Base-by-base conservation (phyloP, 2,797 vertebrate species). In the Lutjanus campechanus region DNA sequence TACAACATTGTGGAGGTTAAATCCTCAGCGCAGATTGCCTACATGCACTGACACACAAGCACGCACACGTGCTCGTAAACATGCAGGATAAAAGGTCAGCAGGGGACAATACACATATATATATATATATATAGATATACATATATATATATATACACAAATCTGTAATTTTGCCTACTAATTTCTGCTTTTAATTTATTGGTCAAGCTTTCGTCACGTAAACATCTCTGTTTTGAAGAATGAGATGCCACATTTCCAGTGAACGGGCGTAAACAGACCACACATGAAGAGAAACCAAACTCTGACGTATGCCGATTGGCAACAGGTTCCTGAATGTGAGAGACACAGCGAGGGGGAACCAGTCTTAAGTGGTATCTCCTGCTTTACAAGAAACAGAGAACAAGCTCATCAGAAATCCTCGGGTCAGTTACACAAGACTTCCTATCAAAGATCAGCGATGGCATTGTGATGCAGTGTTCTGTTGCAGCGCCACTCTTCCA, bases 361-460 rank as follows among this genome's bases (percentile, higher is more conserved):
- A 1, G 53, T 66, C 20, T 76, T 69, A 40, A 46, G 59, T 53
- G 47, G 64, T 67, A 70, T 74, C 64, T 56, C 16, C 19, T 55
- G 54, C 25, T 82, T 90, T 89, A 88, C 79, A 58, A 90, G 87
- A 91, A 93, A 87, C 73, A 71, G 62, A 71, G 62, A 80, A 11
- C n/a, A 16, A 40, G 43, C 17, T 81, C 61, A 85, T 73, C 20
- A 60, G 83, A 85, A 90, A 85, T 12, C 53, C 60, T 67, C n/a
- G 0, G 15, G 41, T 76, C 8, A 11, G 81, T 94, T 91, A 84
- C 72, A 58, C 86, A 92, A 92, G 76, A 58, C 76, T 85, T 90
- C 72, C 82, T 84, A 82, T 85, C 75, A 88, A 76, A 85, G 74
- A 76, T 47, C 81, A 81, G 82, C 76, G 51, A 47, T 17, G 49